phyloP scores from a whole-genome alignment of 2,797 vertebrate species.

The Parauchenoglanis ngamensis region DNA sequence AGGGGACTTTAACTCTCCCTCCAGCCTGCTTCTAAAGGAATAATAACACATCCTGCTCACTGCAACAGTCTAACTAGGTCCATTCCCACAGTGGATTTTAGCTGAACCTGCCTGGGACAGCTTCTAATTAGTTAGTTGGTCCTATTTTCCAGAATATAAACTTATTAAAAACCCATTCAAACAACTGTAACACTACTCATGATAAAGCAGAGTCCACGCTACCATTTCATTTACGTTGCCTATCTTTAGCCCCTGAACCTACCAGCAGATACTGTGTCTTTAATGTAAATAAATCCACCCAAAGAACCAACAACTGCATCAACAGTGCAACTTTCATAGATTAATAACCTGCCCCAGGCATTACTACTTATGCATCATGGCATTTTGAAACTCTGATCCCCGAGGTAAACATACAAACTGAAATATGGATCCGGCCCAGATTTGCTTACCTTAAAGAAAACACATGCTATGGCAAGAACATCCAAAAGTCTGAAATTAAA shows the following conservation, averaged over 20 bases:
- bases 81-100: background rate
- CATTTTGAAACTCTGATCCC: background rate
- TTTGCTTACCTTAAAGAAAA: slow-evolving; percentile 49
- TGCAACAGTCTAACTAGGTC: background rate
- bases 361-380: background rate
- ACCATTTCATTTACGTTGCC: background rate
- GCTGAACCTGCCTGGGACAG: no score
- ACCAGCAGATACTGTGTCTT: background rate
- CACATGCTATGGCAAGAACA: slow-evolving; percentile 36
- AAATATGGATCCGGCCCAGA: background rate
- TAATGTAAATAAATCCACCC: background rate
- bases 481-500: slow-evolving; percentile 57
- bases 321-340: background rate
- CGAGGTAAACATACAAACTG: background rate
- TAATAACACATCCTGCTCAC: background rate
- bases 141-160: background rate
- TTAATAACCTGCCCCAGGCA: no score
- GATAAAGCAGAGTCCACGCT: background rate
- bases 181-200: background rate
- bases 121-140: background rate
- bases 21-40: background rate
- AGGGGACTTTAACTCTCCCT: background rate
- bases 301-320: background rate
- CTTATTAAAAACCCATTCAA: background rate
- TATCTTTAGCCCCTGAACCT: background rate